phyloP scores from a whole-genome alignment of 2,797 vertebrate genomes.

The Pristis pectinata region DNA sequence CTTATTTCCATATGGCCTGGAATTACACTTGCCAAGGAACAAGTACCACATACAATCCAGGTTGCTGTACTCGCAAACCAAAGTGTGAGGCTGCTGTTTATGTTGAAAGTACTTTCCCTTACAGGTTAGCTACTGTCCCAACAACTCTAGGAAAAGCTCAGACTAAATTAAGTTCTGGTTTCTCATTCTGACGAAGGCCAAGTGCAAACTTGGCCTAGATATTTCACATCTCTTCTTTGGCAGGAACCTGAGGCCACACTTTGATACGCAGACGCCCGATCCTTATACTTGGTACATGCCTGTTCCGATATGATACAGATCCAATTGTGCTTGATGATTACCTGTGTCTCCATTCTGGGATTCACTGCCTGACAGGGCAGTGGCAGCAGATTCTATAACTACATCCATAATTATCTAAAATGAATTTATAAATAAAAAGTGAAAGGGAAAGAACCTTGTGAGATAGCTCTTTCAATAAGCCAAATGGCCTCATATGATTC shows the following conservation, averaged over 20 bases:
- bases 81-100: background rate
- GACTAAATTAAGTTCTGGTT: conserved; percentile 25
- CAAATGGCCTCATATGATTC: background rate
- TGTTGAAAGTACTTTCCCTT: background rate
- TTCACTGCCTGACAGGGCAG: background rate
- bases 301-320: background rate
- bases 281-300: background rate
- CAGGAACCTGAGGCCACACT: background rate
- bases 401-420: background rate
- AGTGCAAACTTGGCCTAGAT: background rate
- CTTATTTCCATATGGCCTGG: background rate
- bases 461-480: background rate
- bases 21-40: background rate
- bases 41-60: background rate
- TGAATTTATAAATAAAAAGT: background rate
- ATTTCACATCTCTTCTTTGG: background rate
- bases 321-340: background rate
- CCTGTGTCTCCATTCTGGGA: background rate
- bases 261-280: background rate
- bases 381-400: background rate
- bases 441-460: background rate
- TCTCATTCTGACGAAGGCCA: background rate
- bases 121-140: background rate
- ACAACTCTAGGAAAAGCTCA: background rate
- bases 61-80: background rate